Evolutionary conservation across 2,888 invertebrate genomes (phyloP), one percentile per base, ranked within the genome.

Genomic region (Halictus ligatus): DNA sequence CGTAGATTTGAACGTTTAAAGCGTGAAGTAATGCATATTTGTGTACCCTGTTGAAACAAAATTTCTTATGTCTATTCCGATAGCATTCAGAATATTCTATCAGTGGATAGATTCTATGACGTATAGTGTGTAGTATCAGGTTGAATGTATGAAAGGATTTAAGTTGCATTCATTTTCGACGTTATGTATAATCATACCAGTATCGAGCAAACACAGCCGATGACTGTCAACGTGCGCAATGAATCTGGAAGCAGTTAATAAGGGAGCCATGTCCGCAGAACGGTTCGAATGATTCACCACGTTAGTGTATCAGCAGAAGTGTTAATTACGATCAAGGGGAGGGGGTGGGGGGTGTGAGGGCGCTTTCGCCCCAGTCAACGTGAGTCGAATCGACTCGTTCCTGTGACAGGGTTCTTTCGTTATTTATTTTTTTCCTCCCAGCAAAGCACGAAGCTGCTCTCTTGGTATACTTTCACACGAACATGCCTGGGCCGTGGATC

Each of bases 311-410:
- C 29, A 8, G 5, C 25, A 43, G 60, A 84, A 80, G 78, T 71
- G 74, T 86, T 86, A 85, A 86, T 75, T 86, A 80, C 67, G 79
- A 76, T 75, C 78, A 72, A 78, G 78, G 67, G 8, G 35, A 35
- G 35, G 35, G 4, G 35, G 35, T 35, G 35, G 35, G 35, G 35
- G 35, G 35, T 4, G 35, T 3, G 35, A 5, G 75, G 81, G 78
- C 81, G 85, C 75, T 69, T 78, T 86, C 67, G 54, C 6, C 54
- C 75, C 29, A 75, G 13, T 64, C 71, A 35, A 80, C 29, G 40
- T 3, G 40, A 60, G 69, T 78, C n/a, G 58, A 76, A 83, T 85
- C 79, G 84, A 83, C 76, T 85, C n/a, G 73, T 69, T 85, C 48
- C 40, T 54, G 64, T n/a, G 18, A 58, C 71, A 77, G 73, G 71